Conservation (phyloP, 2,797 vertebrate genomes). For the Urophycis tenuis region DNA sequence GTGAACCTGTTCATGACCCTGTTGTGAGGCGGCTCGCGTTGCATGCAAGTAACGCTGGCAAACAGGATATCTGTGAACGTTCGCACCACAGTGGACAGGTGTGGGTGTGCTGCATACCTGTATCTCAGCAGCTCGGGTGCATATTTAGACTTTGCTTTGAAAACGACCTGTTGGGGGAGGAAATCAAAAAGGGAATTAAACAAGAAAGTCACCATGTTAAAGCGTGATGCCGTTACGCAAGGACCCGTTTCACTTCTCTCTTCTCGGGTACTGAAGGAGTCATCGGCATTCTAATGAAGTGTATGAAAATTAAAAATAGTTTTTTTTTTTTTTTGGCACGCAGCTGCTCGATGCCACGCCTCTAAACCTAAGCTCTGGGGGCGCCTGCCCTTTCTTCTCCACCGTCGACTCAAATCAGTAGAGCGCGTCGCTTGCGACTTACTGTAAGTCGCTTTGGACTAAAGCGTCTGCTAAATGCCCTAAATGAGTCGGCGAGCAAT, state of each 20-base stretch:
- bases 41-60: neutral
- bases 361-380: neutral
- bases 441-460: too few relatives aligned
- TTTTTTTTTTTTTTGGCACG: neutral
- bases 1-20: neutral
- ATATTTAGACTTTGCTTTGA: constrained; percentile 95
- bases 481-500: neutral
- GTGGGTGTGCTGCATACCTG: too few relatives aligned
- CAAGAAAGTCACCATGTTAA: constrained; percentile 20
- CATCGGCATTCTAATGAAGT: constrained; percentile 20
- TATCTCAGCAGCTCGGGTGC: constrained; percentile 88
- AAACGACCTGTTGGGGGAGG: constrained; percentile 78
- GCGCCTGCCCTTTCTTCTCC: neutral
- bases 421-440: neutral
- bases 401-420: neutral
- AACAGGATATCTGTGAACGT: neutral
- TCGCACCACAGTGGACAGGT: constrained; percentile 5
- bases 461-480: too few relatives aligned
- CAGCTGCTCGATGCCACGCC: neutral
- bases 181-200: constrained; percentile 11
- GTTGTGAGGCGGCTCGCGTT: neutral
- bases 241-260: constrained; percentile 56
- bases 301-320: constrained; percentile 10
- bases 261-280: constrained; percentile 1
- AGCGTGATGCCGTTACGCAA: neutral